Conservation (phyloP, 2,888 invertebrate species). For the Orthonevra nobilis region DNA sequence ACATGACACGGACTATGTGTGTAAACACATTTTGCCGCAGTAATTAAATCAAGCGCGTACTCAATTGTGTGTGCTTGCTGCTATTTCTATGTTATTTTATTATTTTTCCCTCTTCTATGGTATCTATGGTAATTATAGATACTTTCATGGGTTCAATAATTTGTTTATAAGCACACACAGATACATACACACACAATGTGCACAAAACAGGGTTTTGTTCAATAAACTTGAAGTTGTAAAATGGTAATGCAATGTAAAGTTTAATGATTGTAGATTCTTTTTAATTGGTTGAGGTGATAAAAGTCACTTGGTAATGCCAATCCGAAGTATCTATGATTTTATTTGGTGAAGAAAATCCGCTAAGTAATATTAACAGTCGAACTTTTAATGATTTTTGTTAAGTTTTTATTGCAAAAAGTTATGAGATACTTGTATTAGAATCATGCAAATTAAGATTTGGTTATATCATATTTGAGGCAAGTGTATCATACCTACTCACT, state of each 20-base stretch:
- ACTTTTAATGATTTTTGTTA: not conserved
- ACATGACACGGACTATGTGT: conserved; percentile 59
- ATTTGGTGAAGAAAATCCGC: not conserved
- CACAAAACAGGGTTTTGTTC: conserved; percentile 21
- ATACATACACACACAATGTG: not conserved
- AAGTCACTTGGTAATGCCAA: conserved; percentile 36
- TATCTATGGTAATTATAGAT: conserved; percentile 65
- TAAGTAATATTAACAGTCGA: not conserved
- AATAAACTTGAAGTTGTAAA: conserved; percentile 35
- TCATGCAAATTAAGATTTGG: too few relatives aligned
- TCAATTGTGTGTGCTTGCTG: conserved; percentile 43
- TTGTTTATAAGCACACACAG: conserved; percentile 24
- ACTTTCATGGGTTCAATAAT: conserved; percentile 65
- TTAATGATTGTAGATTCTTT: conserved; percentile 52
- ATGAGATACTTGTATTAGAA: too few relatives aligned
- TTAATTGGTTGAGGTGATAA: conserved; percentile 60
- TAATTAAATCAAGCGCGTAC: conserved; percentile 69
- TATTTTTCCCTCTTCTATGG: conserved; percentile 15
- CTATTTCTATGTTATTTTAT: too few relatives aligned
- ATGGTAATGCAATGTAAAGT: conserved; percentile 44
- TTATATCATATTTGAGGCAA: too few relatives aligned
- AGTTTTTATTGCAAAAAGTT: too few relatives aligned
- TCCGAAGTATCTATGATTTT: not conserved
- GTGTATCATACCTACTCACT: too few relatives aligned
- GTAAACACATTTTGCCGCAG: conserved; percentile 55